Evolutionary conservation across 2,888 invertebrate genomes (phyloP), one percentile per base, ranked within the genome.

Genomic region (Pseudeuparius sepicola): DNA sequence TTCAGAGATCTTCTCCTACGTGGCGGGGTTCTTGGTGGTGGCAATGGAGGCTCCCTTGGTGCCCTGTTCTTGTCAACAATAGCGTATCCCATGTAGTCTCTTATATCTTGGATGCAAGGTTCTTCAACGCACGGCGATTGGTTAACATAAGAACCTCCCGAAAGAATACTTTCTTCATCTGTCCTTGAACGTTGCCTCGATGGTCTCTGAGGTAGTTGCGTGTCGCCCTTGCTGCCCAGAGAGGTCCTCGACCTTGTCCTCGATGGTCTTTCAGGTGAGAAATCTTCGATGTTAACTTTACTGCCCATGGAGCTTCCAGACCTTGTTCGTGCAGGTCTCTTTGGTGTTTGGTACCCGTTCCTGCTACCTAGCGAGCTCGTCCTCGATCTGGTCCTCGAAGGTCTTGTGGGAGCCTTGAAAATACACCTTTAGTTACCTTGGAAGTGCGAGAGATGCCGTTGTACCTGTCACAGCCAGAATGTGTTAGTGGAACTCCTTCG

Each of bases 1-100:
- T n/a, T n/a, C n/a, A n/a, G n/a, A n/a, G n/a, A n/a, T n/a, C n/a
- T 66, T 16, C 31, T 32, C 33, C 66, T 63, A 13, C 68, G 66
- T 51, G 76, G 70, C 16, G 69, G 67, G 0, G 80, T 76, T 0
- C 71, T 70, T 5, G 71, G 68, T 2, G 75, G 72, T 25, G 74
- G 67, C 13, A 75, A 76, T 15, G 77, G 63, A 6, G 65, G 64
- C 26, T 59, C 57, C 20, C 58, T 56, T 34, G 54, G 49, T 36
- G 59, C 59, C 13, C 64, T 62, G 1, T 71, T 68, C 60, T 85
- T 85, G 37, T 83, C 82, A 26, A 87, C 78, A 15, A 78, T 71
- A 7, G 86, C 82, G 48, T 87, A 87, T 4, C 85, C 85, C 64
- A 63, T 62, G 24, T 51, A 51, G 36, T 51, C 62, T 6, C 61